A percentile compares a stretch with the other conserved stretches of the same genome.
These are phyloP conservation scores for Ciona savignyi DNA, from an alignment of 23 tunicate genomes.

Conservation along the genomic window DNA sequence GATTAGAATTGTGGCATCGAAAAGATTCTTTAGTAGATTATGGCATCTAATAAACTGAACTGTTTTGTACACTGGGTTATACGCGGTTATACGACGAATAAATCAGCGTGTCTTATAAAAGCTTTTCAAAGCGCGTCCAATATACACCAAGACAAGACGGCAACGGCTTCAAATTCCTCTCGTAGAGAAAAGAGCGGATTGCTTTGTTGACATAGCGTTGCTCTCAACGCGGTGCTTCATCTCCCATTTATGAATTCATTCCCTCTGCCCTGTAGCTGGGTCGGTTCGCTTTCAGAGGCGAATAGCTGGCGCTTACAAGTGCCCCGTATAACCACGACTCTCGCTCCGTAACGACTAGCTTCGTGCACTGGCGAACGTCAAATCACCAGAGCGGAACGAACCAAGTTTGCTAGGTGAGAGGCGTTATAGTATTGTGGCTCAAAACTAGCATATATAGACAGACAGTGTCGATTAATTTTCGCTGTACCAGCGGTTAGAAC, in stretches of 20 bases:
- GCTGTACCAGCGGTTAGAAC: too few species aligned
- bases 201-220: not conserved
- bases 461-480: not conserved
- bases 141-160: not conserved
- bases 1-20: too few species aligned
- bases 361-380: slow-evolving; percentile 1
- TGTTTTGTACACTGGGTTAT: too few species aligned
- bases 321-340: not conserved
- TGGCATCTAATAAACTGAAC: too few species aligned
- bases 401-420: not conserved
- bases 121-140: not conserved
- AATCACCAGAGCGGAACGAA: not conserved
- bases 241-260: not conserved
- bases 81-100: too few species aligned
- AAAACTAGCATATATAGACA: not conserved
- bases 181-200: not conserved
- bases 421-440: not conserved
- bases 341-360: not conserved
- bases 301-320: not conserved
- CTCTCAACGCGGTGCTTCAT: not conserved
- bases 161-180: not conserved
- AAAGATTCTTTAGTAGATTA: too few species aligned
- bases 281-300: not conserved
- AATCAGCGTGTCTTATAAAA: too few species aligned
- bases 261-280: too few species aligned